Conservation (phyloP, 1,140 invertebrate genomes). For the Megalonaias nervosa region DNA sequence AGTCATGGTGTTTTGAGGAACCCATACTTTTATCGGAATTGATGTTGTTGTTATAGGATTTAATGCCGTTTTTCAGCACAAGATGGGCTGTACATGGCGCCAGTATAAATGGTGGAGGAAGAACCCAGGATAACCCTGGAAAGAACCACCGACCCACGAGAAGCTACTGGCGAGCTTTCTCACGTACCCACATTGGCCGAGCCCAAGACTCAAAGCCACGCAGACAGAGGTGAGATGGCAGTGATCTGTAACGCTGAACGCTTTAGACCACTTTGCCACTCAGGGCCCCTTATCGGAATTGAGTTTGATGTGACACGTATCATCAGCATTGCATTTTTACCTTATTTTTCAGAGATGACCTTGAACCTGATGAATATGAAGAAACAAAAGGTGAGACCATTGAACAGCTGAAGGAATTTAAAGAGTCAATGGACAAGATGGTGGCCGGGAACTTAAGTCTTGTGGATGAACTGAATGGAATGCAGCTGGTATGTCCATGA, state of each 20-base stretch:
- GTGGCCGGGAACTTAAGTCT: slow-evolving; percentile 80
- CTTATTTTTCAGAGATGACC: slow-evolving; percentile 73
- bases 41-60: background rate
- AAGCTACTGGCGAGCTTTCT: too few species aligned
- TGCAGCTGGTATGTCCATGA: slow-evolving; percentile 76
- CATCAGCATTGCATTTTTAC: background rate
- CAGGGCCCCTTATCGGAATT: background rate
- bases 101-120: too few species aligned
- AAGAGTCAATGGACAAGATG: slow-evolving; percentile 79
- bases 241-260: too few species aligned
- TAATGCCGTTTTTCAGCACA: too few species aligned
- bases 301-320: background rate
- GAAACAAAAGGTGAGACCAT: slow-evolving; percentile 82
- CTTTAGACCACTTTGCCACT: too few species aligned
- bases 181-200: too few species aligned
- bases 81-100: too few species aligned
- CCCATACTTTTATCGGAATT: background rate
- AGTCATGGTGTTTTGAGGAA: background rate
- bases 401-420: slow-evolving; percentile 84
- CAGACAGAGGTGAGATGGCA: too few species aligned
- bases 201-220: too few species aligned
- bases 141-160: too few species aligned
- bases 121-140: too few species aligned
- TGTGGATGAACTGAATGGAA: slow-evolving; percentile 78
- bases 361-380: slow-evolving; percentile 80